Percentiles rank a stretch among this genome's conserved stretches.
Evolutionary conservation across 1,140 invertebrate species (phyloP).

Genomic region (Trichoplusia ni): DNA sequence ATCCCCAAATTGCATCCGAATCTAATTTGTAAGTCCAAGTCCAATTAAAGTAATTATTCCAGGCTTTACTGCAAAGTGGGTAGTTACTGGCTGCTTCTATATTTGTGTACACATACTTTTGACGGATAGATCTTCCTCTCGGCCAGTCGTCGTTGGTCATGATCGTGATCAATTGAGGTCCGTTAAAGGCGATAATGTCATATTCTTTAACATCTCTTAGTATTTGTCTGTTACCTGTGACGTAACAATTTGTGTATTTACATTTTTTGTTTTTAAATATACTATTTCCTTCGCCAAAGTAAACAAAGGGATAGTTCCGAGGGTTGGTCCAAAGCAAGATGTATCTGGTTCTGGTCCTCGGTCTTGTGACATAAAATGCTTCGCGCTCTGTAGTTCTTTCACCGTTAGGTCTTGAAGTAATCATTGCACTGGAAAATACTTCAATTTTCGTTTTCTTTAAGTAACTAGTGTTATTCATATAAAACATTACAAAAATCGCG

Average conservation of each 20-base stretch:
- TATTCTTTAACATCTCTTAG: constrained; percentile 48
- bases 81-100: constrained; percentile 54
- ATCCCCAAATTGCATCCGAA: constrained; percentile 84
- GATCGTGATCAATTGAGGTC: constrained; percentile 41
- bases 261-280: constrained; percentile 51
- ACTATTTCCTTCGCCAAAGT: constrained; percentile 48
- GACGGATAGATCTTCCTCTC: constrained; percentile 21
- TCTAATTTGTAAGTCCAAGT: constrained; percentile 86
- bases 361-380: neutral
- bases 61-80: constrained; percentile 45
- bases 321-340: constrained; percentile 56
- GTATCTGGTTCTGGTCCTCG: constrained; percentile 36
- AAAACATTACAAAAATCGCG: neutral
- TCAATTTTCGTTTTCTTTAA: neutral
- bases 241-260: constrained; percentile 52
- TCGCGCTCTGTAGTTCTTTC: neutral
- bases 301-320: constrained; percentile 41
- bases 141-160: constrained; percentile 37
- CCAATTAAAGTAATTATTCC: constrained; percentile 82
- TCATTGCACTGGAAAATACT: neutral
- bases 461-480: constrained; percentile 5
- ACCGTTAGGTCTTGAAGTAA: neutral
- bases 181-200: constrained; percentile 51
- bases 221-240: constrained; percentile 44
- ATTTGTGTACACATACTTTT: constrained; percentile 58